Evolutionary conservation across 2,113 vertebrate species (phyloP), one percentile per base, ranked within the genome.

Genomic region (Promerops cafer): DNA sequence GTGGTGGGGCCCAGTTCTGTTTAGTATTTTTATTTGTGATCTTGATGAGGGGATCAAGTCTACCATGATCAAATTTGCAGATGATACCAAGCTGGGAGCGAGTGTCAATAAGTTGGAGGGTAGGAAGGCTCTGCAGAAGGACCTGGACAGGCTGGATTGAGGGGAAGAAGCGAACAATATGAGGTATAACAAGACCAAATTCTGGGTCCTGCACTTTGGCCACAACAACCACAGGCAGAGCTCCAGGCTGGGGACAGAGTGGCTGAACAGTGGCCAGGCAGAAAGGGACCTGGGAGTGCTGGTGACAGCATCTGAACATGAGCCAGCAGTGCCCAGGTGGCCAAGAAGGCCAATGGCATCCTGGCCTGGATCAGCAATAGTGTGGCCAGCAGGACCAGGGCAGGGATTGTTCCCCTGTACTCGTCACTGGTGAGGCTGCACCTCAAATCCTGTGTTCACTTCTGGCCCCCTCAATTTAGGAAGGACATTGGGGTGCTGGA

Each of bases 391-490:
- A 65, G 50, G 70, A 49, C 5, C 50, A 56, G 40, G 50, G 28
- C n/a, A 56, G 50, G n/a, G 50, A 56, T n/a, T 84, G 15, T 7
- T 18, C 22, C 28, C 22, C 40, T 39, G 40, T 33, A 15, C 40
- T 47, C 1, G 0, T 37, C 49, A 40, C 12, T 28, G n/a, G 6
- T 12, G 50, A 16, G 23, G n/a, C 28, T 0, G 0, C 5, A 65
- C 40, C 23, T 19, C 0, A 1, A 40, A 4, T 64, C 1, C n/a
- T 47, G 19, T 26, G 12, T 13, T 0, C n/a, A 39, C 13, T 47
- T 39, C 15, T n/a, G 23, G 22, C 11, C 2, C 23, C 15, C 28
- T 47, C n/a, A 47, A 0, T 56, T 19, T 16, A 49, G 20, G 19
- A 56, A 49, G 24, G n/a, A 56, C 13, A n/a, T 3, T 23, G 60